A percentile compares a stretch with the other conserved stretches of the same genome.
Conservation (phyloP, 2,888 invertebrate species). For the Rotaria magnacalcarata region DNA sequence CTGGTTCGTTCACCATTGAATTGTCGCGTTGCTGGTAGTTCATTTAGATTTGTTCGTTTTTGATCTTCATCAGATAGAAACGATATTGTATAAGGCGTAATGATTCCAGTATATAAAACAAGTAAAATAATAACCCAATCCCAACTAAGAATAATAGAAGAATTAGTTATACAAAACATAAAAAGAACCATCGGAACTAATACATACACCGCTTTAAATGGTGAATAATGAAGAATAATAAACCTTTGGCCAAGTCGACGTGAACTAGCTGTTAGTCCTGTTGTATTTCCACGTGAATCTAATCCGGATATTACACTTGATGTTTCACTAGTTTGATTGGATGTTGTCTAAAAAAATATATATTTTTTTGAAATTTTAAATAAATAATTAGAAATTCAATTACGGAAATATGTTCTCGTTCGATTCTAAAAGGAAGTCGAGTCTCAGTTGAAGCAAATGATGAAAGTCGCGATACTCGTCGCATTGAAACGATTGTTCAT, state of each 20-base stretch:
- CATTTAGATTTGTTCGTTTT: slow-evolving; percentile 45
- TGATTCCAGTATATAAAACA: slow-evolving; percentile 59
- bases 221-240: slow-evolving; percentile 59
- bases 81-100: slow-evolving; percentile 57
- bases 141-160: slow-evolving; percentile 49
- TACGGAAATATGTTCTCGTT: background rate
- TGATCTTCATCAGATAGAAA: slow-evolving; percentile 55
- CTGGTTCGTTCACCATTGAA: slow-evolving; percentile 53
- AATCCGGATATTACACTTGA: background rate
- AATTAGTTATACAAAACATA: no score
- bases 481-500: background rate
- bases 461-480: background rate
- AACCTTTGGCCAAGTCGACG: slow-evolving; percentile 51
- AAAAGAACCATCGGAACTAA: background rate
- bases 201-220: slow-evolving; percentile 56
- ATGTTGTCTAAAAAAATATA: background rate
- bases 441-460: background rate
- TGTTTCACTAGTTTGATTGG: background rate
- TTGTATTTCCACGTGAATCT: background rate
- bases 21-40: slow-evolving; percentile 52
- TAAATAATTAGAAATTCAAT: background rate
- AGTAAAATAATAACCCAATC: slow-evolving; percentile 59
- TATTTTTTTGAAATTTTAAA: no score
- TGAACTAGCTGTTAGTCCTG: background rate
- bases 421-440: background rate